A percentile compares a stretch with the other conserved stretches of the same genome.
These are phyloP conservation scores for Lithophane leautieri DNA, from an alignment of 2,888 invertebrate species.

Conservation along the genomic window DNA sequence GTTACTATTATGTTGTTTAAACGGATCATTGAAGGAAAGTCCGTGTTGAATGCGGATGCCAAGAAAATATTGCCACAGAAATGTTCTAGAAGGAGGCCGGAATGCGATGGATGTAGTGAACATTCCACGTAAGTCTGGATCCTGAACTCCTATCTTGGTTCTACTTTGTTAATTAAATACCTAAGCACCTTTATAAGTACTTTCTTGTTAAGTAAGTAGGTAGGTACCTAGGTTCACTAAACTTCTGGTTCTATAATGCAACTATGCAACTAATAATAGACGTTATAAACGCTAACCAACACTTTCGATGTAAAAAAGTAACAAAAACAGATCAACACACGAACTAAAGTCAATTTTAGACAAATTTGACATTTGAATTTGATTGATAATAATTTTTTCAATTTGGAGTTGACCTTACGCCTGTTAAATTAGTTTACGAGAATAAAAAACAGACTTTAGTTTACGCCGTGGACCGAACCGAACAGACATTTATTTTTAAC, in stretches of 20 bases:
- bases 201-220: not conserved
- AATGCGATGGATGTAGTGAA: constrained; percentile 87
- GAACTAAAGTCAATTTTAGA: not conserved
- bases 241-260: constrained; percentile 9
- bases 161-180: not conserved
- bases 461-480: constrained; percentile 1
- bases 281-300: not conserved
- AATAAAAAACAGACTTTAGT: not conserved
- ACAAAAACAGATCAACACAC: not conserved
- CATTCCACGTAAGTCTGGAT: constrained; percentile 86
- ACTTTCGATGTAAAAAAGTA: constrained; percentile 11
- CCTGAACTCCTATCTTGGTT: constrained; percentile 20
- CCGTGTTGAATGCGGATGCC: constrained; percentile 86
- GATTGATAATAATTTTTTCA: no score
- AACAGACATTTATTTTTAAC: constrained; percentile 36
- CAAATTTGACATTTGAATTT: no score
- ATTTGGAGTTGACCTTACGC: no score
- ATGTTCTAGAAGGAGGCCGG: constrained; percentile 88
- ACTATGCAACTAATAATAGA: not conserved
- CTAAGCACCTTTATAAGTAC: not conserved
- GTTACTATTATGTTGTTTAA: constrained; percentile 90
- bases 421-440: no score
- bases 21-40: constrained; percentile 90
- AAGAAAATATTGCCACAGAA: constrained; percentile 81
- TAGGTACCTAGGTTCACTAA: not conserved